Evolutionary conservation across 2,888 invertebrate species (phyloP).

Genomic region (Mamestra brassicae): DNA sequence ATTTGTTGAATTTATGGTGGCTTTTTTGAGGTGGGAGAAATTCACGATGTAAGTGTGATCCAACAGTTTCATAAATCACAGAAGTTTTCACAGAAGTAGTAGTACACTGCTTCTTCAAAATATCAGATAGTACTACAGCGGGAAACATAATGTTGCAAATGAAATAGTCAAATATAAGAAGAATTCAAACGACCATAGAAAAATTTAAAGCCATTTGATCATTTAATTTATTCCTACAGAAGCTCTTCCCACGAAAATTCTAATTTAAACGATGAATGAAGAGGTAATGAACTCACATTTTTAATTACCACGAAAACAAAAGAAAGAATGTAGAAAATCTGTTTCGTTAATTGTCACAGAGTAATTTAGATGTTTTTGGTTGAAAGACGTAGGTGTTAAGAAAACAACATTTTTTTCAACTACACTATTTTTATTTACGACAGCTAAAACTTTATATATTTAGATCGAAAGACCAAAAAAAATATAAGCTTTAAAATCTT

Average conservation of each 20-base stretch:
- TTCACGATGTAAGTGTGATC: background rate
- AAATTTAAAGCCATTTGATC: conserved; percentile 20
- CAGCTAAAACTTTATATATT: background rate
- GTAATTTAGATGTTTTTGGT: conserved; percentile 27
- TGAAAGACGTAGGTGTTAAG: conserved; percentile 2
- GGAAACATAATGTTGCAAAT: background rate
- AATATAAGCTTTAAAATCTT: background rate
- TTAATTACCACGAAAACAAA: conserved; percentile 48
- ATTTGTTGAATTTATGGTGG: too few relatives aligned
- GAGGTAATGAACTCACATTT: conserved; percentile 28
- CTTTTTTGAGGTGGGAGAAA: background rate
- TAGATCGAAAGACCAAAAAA: background rate
- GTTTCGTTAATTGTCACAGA: conserved; percentile 12
- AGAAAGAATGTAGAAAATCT: conserved; percentile 23
- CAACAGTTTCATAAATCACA: background rate
- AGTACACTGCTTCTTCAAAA: background rate
- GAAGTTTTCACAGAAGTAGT: background rate
- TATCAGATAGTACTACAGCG: background rate
- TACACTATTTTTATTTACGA: conserved; percentile 1
- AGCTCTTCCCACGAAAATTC: conserved; percentile 16
- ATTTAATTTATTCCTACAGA: conserved; percentile 19
- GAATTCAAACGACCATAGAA: background rate
- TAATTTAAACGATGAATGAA: conserved; percentile 34
- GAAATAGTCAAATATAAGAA: background rate
- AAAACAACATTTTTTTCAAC: background rate